These are phyloP conservation scores for Cheirogaleus major DNA, from an alignment of 2,797 vertebrate species.

Conservation along the genomic window DNA sequence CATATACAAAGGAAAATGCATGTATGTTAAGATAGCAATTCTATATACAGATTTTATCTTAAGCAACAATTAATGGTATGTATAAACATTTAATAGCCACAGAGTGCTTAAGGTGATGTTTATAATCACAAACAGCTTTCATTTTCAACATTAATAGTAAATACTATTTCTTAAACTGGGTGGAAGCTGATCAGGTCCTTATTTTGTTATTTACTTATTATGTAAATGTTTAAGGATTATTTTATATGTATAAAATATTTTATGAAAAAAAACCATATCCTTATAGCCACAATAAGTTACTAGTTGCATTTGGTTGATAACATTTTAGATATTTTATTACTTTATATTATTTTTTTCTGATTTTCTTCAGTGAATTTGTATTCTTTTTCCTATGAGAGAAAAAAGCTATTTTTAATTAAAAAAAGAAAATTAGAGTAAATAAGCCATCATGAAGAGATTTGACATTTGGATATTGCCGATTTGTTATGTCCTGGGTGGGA, in stretches of 20 bases:
- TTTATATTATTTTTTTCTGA: background rate
- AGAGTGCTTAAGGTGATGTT: background rate
- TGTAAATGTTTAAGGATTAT: background rate
- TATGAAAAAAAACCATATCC: background rate
- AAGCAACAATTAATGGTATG: background rate
- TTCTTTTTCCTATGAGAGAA: background rate
- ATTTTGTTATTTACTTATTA: background rate
- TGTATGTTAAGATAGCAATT: background rate
- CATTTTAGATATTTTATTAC: background rate
- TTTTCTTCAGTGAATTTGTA: background rate
- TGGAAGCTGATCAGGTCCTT: background rate
- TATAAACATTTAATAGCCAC: background rate
- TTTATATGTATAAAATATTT: background rate
- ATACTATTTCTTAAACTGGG: background rate
- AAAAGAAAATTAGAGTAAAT: background rate
- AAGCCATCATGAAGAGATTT: background rate
- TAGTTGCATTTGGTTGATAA: background rate
- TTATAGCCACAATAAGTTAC: background rate
- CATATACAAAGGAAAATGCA: background rate
- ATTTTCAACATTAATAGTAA: background rate
- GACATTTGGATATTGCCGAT: background rate
- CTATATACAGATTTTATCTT: background rate
- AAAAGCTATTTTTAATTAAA: background rate
- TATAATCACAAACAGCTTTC: background rate
- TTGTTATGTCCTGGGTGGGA: fast-evolving